Conservation (phyloP, 2,888 invertebrate species). For the Acanthosoma haemorrhoidale region DNA sequence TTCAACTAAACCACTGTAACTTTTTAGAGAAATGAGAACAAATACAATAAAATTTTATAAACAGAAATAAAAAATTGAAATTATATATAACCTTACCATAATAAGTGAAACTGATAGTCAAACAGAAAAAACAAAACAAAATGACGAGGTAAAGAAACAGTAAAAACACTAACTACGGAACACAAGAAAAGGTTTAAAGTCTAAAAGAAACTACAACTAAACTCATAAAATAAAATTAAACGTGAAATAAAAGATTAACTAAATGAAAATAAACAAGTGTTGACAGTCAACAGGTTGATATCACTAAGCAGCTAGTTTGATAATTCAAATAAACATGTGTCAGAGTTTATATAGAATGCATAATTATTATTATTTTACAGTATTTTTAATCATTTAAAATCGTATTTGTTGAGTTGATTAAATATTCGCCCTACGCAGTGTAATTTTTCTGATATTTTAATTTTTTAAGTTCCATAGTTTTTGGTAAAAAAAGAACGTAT, state of each 20-base stretch:
- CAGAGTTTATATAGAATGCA: background rate
- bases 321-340: background rate
- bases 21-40: no score
- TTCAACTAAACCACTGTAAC: no score
- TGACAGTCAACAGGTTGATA: constrained; percentile 36
- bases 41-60: no score
- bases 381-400: background rate
- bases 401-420: no score
- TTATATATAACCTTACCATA: constrained; percentile 27
- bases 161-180: background rate
- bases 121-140: background rate
- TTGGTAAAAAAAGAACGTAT: no score
- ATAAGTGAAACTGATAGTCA: background rate
- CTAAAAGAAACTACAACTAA: background rate
- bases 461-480: no score
- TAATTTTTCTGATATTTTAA: no score
- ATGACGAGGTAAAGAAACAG: background rate
- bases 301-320: background rate
- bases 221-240: constrained; percentile 17
- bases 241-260: constrained; percentile 27
- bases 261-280: constrained; percentile 17
- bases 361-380: background rate
- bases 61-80: background rate
- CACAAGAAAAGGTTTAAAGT: background rate
- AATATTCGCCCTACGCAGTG: no score